Evolutionary conservation across 2,113 vertebrate species (phyloP).

Genomic region (Oryzias curvinotus): DNA sequence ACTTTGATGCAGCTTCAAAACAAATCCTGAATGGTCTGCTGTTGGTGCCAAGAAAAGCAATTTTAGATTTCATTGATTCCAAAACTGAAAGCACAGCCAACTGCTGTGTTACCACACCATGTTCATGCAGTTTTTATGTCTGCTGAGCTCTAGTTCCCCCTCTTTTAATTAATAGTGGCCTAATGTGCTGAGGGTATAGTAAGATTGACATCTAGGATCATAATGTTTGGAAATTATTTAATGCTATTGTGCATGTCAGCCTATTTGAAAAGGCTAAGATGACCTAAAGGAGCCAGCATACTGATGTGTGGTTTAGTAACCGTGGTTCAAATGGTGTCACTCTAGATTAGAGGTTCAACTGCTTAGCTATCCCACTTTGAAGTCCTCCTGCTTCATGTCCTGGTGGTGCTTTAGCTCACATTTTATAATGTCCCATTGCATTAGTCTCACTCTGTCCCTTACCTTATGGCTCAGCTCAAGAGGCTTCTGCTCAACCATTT

Average conservation of each 20-base stretch:
- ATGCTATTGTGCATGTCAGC: constrained; percentile 5
- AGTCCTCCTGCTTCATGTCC: constrained; percentile 58
- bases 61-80: neutral
- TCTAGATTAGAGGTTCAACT: constrained; percentile 56
- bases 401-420: constrained; percentile 68
- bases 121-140: constrained; percentile 2
- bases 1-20: constrained; percentile 3
- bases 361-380: constrained; percentile 51
- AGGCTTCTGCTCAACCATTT: constrained; percentile 38
- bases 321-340: constrained; percentile 68
- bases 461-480: constrained; percentile 60
- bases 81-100: neutral
- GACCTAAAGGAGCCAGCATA: constrained; percentile 40
- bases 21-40: constrained; percentile 4
- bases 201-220: constrained; percentile 1
- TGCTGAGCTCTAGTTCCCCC: neutral
- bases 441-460: constrained; percentile 69
- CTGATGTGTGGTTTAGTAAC: constrained; percentile 64
- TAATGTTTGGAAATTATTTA: neutral
- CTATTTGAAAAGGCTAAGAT: constrained; percentile 31
- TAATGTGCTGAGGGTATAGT: constrained; percentile 4
- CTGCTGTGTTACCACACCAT: neutral
- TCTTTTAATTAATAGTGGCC: neutral
- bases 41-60: neutral
- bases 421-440: constrained; percentile 71